Percentiles rank a stretch among this genome's conserved stretches.
These are phyloP conservation scores for Sesia bembeciformis DNA, from an alignment of 2,888 invertebrate genomes.

Conservation along the genomic window DNA sequence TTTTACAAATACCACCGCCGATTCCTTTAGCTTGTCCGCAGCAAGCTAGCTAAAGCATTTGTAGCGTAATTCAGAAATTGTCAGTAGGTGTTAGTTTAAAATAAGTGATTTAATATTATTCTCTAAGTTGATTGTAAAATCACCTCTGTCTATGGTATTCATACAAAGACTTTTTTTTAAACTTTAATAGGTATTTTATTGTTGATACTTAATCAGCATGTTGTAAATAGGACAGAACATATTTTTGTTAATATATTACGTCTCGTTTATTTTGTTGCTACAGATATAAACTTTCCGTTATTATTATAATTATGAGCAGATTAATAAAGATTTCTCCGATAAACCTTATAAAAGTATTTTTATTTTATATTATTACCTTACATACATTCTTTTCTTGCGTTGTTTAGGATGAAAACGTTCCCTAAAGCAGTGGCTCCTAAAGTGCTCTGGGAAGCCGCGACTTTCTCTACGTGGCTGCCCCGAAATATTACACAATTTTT, in stretches of 20 bases:
- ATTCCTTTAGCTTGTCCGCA: conserved; percentile 56
- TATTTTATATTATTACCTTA: neutral
- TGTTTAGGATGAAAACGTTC: too few species aligned
- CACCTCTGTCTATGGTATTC: conserved; percentile 24
- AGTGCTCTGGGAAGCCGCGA: too few species aligned
- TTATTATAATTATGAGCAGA: conserved; percentile 49
- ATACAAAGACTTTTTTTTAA: conserved; percentile 26
- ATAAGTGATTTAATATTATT: conserved; percentile 11
- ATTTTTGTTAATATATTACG: conserved; percentile 57
- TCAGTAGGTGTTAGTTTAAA: conserved; percentile 45
- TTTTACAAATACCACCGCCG: conserved; percentile 8
- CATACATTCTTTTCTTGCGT: too few species aligned
- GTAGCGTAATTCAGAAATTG: conserved; percentile 52
- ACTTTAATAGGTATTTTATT: neutral
- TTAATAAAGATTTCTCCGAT: conserved; percentile 53
- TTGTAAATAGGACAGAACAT: conserved; percentile 50
- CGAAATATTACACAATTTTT: too few species aligned
- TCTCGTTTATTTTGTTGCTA: conserved; percentile 59
- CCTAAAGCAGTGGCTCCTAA: too few species aligned
- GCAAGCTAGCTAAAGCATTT: conserved; percentile 72
- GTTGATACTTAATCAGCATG: conserved; percentile 18
- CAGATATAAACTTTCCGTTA: conserved; percentile 48
- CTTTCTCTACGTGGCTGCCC: too few species aligned
- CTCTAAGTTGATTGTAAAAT: conserved; percentile 13
- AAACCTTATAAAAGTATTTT: conserved; percentile 3